Evolutionary conservation across 2,113 vertebrate species (phyloP), one percentile per base, ranked within the genome.

Genomic region (Pan troglodytes): DNA sequence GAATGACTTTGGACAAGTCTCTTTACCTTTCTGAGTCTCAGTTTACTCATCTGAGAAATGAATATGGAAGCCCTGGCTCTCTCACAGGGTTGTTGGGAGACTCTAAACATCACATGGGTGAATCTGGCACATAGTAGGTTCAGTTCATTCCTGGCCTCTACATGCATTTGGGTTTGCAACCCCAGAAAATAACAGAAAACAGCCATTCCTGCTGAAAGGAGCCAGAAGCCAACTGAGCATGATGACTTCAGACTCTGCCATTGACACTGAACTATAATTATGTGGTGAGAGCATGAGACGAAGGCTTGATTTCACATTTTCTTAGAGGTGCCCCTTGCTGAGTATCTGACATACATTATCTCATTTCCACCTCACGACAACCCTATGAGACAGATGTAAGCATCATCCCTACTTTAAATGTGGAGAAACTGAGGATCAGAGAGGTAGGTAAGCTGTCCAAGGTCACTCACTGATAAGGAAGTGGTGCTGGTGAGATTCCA

Each of bases 1-100:
- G 57, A 55, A 13, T 8, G 73, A 64, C 25, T 25, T n/a, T 22
- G 38, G 38, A 48, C 20, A 8, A 73, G 11, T 52, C 72, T 64
- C 52, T 90, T 38, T 40, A 32, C 32, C 70, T 88, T 48, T 48
- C n/a, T 6, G 25, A 52, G n/a, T 17, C 50, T 89, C 70, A 0
- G 22, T 73, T 86, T 35, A n/a, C 35, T 73, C 18, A 23, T 59
- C 73, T 92, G 84, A 9, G 73, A 95, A 92, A 61, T 55, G 79
- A 67, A 32, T 5, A 12, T 30, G 12, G n/a, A 9, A 23, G 16
- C 52, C n/a, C 4, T 6, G 25, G 75, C 50, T 52, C 30, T 13
- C 32, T 88, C 43, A 16, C 0, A 3, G 16, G 23, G 23, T 14
- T 43, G 7, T 0, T 25, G 38, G 20, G 45, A 5, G 8, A 20